These are phyloP conservation scores for Tetanocera ferruginea DNA, from an alignment of 2,888 invertebrate genomes.

Conservation along the genomic window DNA sequence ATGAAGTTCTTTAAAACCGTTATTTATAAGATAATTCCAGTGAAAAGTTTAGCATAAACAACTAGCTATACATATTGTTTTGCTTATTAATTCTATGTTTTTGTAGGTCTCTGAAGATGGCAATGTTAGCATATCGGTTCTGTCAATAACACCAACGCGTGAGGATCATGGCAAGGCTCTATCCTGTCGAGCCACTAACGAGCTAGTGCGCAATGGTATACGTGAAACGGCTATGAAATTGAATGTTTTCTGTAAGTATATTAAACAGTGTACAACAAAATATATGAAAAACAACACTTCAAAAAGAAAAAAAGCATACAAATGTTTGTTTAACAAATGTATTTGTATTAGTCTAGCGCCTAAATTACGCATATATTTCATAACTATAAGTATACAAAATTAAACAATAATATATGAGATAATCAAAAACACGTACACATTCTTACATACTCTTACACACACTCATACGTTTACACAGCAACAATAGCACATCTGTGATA, in stretches of 20 bases:
- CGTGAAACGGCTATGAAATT: constrained; percentile 85
- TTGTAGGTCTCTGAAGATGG: constrained; percentile 83
- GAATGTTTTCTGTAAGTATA: constrained; percentile 88
- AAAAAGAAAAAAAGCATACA: neutral
- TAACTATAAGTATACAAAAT: neutral
- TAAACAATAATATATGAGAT: no score
- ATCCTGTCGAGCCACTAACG: constrained; percentile 86
- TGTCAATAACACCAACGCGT: constrained; percentile 82
- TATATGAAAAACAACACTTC: neutral
- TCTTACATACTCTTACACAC: no score
- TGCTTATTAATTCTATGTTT: neutral
- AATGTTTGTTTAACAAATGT: neutral
- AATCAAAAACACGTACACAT: neutral
- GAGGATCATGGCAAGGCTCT: constrained; percentile 84
- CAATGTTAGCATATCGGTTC: constrained; percentile 83
- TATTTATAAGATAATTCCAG: neutral
- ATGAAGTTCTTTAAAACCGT: neutral
- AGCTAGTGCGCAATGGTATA: constrained; percentile 78
- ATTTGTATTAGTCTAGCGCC: neutral
- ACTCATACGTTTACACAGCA: no score
- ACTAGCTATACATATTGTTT: neutral
- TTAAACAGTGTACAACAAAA: constrained; percentile 14
- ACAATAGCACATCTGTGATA: no score
- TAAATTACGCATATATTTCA: neutral
- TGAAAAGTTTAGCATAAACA: neutral